Conservation (phyloP, 64 coral and sea anemone genomes). For the Montipora sp. region DNA sequence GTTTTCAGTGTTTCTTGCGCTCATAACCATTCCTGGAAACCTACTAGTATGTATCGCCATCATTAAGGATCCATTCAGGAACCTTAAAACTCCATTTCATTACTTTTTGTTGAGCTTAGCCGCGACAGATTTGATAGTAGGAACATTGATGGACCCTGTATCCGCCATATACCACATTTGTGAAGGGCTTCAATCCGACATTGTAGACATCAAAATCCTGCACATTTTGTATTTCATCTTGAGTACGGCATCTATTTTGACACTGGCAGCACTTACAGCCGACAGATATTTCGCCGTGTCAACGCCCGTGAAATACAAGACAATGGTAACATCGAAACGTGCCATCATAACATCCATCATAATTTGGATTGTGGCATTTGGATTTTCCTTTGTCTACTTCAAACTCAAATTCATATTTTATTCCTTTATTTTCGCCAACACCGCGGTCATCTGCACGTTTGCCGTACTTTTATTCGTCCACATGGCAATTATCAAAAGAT, state of each 20-base stretch:
- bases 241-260: constrained; percentile 70
- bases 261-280: constrained; percentile 49
- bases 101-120: constrained; percentile 74
- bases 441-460: constrained; percentile 73
- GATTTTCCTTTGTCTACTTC: constrained; percentile 63
- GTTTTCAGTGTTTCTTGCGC: constrained; percentile 22
- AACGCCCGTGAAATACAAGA: constrained; percentile 65
- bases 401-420: constrained; percentile 65
- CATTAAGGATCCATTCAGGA: constrained; percentile 72
- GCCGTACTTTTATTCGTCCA: constrained; percentile 74
- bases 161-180: constrained; percentile 58
- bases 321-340: constrained; percentile 56
- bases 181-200: constrained; percentile 49
- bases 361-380: constrained; percentile 64
- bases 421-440: constrained; percentile 74
- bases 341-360: constrained; percentile 43
- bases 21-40: constrained; percentile 73
- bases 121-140: constrained; percentile 70
- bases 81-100: constrained; percentile 79
- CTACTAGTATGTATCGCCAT: constrained; percentile 78
- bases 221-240: constrained; percentile 72
- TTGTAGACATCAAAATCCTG: constrained; percentile 46
- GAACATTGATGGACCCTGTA: constrained; percentile 74
- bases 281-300: constrained; percentile 79
- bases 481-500: constrained; percentile 55